Evolutionary conservation across 2,888 invertebrate genomes (phyloP).

Genomic region (Drosophila paramelanica): DNA sequence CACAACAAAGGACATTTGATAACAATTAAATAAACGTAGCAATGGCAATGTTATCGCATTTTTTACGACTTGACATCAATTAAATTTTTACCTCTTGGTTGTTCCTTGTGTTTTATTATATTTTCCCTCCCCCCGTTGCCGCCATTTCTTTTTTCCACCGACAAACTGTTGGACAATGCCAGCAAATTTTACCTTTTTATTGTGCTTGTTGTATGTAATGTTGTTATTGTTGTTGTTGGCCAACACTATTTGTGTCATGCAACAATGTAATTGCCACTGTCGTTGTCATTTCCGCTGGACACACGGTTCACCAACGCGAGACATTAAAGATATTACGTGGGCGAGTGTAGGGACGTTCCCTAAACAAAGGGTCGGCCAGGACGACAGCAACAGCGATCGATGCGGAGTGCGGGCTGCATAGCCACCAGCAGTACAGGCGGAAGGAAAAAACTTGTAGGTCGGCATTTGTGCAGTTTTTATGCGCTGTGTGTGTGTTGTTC

Average conservation of each 20-base stretch:
- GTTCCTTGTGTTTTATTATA: conserved; percentile 17
- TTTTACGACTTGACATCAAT: conserved; percentile 82
- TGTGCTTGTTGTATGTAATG: conserved; percentile 28
- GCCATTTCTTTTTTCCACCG: conserved; percentile 13
- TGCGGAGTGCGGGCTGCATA: conserved; percentile 6
- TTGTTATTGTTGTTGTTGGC: conserved; percentile 47
- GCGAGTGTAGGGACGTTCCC: conserved; percentile 33
- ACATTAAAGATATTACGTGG: conserved; percentile 70
- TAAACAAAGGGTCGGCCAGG: conserved; percentile 33
- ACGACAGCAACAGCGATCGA: neutral
- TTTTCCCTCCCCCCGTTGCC: conserved; percentile 3
- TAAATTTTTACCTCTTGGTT: conserved; percentile 72
- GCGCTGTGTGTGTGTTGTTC: conserved; percentile 42
- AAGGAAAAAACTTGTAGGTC: conserved; percentile 78
- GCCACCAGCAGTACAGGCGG: conserved; percentile 40
- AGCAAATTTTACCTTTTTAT: conserved; percentile 62
- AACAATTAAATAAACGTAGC: conserved; percentile 66
- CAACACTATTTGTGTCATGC: conserved; percentile 84
- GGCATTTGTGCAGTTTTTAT: conserved; percentile 76
- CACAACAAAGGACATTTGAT: conserved; percentile 61
- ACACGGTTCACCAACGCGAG: conserved; percentile 66
- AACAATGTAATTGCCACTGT: conserved; percentile 84
- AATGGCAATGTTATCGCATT: conserved; percentile 55
- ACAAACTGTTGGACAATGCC: conserved; percentile 46
- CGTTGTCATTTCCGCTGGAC: conserved; percentile 83